Evolutionary conservation across 2,797 vertebrate species (phyloP), one percentile per base, ranked within the genome.

Genomic region (Chloroceryle inda): DNA sequence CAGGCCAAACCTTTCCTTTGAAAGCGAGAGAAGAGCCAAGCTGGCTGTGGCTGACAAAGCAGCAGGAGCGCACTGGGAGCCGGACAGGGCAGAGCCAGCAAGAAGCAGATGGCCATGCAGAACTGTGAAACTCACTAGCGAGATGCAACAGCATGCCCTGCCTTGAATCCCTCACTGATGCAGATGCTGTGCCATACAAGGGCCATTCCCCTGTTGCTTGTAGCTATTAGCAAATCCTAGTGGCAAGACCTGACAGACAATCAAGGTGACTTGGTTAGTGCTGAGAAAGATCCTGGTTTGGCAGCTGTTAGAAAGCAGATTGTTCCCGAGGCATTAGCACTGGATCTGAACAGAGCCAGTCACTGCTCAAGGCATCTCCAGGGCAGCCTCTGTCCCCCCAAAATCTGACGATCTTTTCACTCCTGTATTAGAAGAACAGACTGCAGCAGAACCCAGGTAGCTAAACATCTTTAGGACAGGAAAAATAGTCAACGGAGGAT

Each of bases 101-200:
- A 12, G 33, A 50, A 73, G 77, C 85, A 92, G 95, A 92, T 83
- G 95, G 88, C 85, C 91, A 93, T 96, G 97, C 96, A 53, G 83
- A 63, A 91, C 67, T 17, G 88, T 24, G 45, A 56, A 56, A 76
- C 73, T 49, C 40, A 1, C 71, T 10, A 91, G 95, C 3, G 11
- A 87, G 78, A 78, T 40, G 80, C 77, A 67, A 45, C 24, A 15
- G 92, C 73, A 62, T 0, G 11, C 64, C 79, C 55, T 58, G 73
- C 77, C 61, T 69, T 7, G 26, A 75, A 58, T 52, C 63, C 66
- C 68, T 89, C 68, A 45, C 50, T 59, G 79, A 38, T 40, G 45
- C 23, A 42, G 49, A 80, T 4, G 13, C 44, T 3, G 19, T 22
- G 73, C 49, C 42, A 13, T 37, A 31, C 22, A 33, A 69, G 35